Base-by-base conservation (phyloP, 2,113 vertebrate species). In the Vulpes lagopus region DNA sequence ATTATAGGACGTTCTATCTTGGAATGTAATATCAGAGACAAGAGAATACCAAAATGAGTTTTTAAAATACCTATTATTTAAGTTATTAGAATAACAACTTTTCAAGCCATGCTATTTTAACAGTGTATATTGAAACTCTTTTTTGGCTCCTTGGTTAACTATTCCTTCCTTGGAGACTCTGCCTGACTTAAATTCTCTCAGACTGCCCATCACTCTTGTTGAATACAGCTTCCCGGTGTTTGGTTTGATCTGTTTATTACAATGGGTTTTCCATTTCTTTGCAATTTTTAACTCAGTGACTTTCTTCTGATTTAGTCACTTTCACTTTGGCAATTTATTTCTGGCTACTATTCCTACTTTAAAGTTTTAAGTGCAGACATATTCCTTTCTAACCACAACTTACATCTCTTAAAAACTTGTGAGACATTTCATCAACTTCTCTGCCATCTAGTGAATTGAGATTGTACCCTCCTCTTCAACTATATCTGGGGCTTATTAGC, bases 41-140 rank as follows among this genome's bases (percentile, higher is more conserved):
- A 82, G 92, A 76, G 49, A 88, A 79, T 91, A n/a, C 11, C 43
- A 87, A 91, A 59, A 2, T 83, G 80, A 80, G 51, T 79, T 95
- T 84, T 67, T 62, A 95, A 94, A 59, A 94, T 90, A 89, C 93
- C 55, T 97, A 62, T 91, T 96, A 51, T 92, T 95, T 71, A 97
- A 79, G 89, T 97, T 95, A 96, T 62, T 94, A 55, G 82, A 86
- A 95, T 53, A 0, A 5, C 27, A 30, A 89, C 53, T 14, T 94
- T 89, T 93, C 51, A 69, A 89, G 32, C 17, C 14, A 67, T 85
- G 35, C 11, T 90, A 14, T 76, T 78, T 96, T 83, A 78, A 93
- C 25, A 62, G 25, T n/a, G 25, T 65, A 5, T 15, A 38, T 65
- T 57, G 25, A 96, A 25, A 71, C 19, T 32, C 23, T 74, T n/a